Percentiles rank a stretch among this genome's conserved stretches.
phyloP scores from a whole-genome alignment of 2,888 invertebrate species.

The Pelosia muscerda region DNA sequence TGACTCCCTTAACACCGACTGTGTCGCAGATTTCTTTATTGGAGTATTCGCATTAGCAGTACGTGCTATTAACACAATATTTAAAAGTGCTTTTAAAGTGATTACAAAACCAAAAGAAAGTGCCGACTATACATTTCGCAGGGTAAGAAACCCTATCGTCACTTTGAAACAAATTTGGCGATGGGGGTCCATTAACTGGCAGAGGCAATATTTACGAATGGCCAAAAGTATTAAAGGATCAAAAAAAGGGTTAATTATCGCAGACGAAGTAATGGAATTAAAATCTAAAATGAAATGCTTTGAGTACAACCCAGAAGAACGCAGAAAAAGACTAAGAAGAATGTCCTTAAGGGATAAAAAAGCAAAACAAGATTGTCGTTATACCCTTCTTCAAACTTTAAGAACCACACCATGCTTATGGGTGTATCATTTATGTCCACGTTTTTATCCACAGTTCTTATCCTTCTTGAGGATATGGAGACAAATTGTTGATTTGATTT shows the following conservation, averaged over 20 bases:
- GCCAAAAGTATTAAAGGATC: neutral
- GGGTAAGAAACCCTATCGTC: neutral
- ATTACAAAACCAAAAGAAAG: neutral
- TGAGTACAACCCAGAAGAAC: neutral
- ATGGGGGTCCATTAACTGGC: conserved; percentile 3
- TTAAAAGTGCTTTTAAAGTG: neutral
- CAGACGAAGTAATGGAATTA: conserved; percentile 6
- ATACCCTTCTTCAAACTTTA: neutral
- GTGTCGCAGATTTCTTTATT: neutral
- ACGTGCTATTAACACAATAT: neutral
- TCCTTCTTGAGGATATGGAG: conserved; percentile 1
- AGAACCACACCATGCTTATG: neutral
- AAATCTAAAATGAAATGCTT: neutral
- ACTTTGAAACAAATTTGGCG: neutral
- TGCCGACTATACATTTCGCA: neutral
- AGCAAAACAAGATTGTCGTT: neutral
- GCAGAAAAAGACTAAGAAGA: neutral
- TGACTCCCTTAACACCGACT: neutral
- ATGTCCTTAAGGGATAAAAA: neutral
- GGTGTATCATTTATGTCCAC: conserved; percentile 9
- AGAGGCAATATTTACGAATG: conserved; percentile 6
- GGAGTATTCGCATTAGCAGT: neutral
- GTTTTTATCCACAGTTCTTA: neutral
- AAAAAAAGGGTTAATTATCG: neutral
- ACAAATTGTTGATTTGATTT: neutral